phyloP scores from a whole-genome alignment of 1,140 invertebrate genomes.

The Trialeurodes vaporariorum region DNA sequence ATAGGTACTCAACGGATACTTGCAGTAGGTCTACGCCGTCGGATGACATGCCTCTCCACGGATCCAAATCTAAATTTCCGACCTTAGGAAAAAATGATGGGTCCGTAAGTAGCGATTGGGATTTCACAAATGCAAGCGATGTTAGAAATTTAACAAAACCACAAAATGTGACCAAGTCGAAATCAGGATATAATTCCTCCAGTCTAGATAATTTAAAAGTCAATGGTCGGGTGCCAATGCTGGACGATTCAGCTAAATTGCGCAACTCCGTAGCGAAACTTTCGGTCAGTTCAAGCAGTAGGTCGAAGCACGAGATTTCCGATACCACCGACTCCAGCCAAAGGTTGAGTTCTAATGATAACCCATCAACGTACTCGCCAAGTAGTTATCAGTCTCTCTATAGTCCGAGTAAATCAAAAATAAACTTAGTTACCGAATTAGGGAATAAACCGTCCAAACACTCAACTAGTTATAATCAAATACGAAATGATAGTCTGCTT shows the following conservation, averaged over 20 bases:
- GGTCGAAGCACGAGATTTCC: background rate
- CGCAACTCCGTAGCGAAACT: background rate
- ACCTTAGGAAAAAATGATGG: background rate
- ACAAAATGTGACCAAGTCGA: background rate
- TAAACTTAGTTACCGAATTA: background rate
- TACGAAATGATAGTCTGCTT: background rate
- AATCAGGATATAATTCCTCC: background rate
- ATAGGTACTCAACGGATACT: slow-evolving; percentile 13
- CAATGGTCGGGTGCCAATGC: background rate
- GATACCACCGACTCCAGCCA: background rate
- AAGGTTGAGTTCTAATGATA: background rate
- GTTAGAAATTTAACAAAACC: background rate
- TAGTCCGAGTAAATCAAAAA: background rate
- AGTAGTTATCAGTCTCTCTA: background rate
- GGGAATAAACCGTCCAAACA: background rate
- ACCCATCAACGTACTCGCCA: background rate
- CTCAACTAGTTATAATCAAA: background rate
- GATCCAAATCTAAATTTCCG: background rate
- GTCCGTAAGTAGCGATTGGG: background rate
- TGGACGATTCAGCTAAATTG: background rate
- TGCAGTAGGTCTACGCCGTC: slow-evolving; percentile 16
- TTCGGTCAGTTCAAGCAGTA: background rate
- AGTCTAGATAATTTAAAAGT: background rate
- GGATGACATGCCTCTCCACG: slow-evolving; percentile 9
- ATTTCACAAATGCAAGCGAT: background rate